phyloP scores from a whole-genome alignment of 1,140 invertebrate species.

The Trichonephila clavata region DNA sequence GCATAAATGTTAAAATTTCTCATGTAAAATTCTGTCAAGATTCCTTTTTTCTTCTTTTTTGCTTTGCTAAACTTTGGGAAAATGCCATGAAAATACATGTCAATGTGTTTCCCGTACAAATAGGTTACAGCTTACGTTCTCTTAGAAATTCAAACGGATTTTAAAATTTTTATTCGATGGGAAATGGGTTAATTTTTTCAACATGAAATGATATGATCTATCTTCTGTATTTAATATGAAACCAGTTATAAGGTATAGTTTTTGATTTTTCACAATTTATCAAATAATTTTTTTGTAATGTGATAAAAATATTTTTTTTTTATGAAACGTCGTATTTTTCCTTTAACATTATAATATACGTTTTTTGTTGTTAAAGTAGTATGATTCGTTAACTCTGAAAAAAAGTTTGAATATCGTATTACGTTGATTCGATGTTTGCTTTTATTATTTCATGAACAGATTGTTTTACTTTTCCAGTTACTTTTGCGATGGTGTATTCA shows the following conservation, averaged over 20 bases:
- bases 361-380: too few species aligned
- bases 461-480: too few species aligned
- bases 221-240: neutral
- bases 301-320: too few species aligned
- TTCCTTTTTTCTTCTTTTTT: neutral
- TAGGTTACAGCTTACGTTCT: neutral
- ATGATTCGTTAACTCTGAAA: too few species aligned
- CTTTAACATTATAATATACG: too few species aligned
- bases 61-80: neutral
- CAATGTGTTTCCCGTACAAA: neutral
- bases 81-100: neutral
- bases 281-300: too few species aligned
- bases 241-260: neutral
- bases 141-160: neutral
- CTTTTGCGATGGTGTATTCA: too few species aligned
- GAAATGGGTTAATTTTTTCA: neutral
- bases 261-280: too few species aligned
- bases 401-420: too few species aligned
- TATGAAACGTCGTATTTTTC: too few species aligned
- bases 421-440: too few species aligned
- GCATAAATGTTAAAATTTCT: neutral
- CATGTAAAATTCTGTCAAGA: constrained; percentile 14
- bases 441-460: too few species aligned
- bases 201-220: neutral
- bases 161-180: neutral